These are phyloP conservation scores for Pungitius pungitius DNA, from an alignment of 2,113 vertebrate species.

Conservation along the genomic window DNA sequence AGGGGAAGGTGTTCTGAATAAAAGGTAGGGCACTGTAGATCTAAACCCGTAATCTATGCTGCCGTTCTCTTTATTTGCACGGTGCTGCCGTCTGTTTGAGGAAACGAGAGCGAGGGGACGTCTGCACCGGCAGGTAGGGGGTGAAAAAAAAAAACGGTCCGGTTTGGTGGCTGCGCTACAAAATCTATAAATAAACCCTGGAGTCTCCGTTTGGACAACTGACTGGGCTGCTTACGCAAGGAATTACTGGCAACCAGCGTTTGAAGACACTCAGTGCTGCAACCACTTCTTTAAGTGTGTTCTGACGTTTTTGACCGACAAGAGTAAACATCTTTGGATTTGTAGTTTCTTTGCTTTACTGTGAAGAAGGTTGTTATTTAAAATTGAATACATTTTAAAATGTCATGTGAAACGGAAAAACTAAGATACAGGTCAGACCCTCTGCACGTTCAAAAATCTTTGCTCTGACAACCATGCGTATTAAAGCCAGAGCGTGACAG, in stretches of 20 bases:
- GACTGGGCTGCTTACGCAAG: constrained; percentile 59
- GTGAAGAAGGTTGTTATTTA: neutral
- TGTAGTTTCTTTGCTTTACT: neutral
- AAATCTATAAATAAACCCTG: constrained; percentile 63
- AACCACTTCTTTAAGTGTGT: neutral
- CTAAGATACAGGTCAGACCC: neutral
- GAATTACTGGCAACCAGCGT: constrained; percentile 50
- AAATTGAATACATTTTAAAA: neutral
- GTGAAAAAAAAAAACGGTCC: constrained; percentile 7
- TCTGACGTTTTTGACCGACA: neutral
- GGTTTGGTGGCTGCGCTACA: constrained; percentile 44
- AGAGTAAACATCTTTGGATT: neutral
- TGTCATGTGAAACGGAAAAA: neutral
- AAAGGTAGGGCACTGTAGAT: neutral
- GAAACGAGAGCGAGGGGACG: neutral
- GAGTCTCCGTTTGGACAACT: constrained; percentile 64
- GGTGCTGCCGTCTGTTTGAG: neutral
- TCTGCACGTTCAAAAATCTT: neutral
- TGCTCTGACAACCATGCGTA: constrained; percentile 6
- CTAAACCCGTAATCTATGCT: neutral
- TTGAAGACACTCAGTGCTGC: neutral
- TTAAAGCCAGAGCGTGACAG: constrained; percentile 19
- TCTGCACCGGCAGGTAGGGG: constrained; percentile 22
- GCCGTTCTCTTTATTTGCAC: constrained; percentile 11
- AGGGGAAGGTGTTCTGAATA: neutral